Base-by-base conservation (phyloP, 2,797 vertebrate genomes). In the Molothrus ater region DNA sequence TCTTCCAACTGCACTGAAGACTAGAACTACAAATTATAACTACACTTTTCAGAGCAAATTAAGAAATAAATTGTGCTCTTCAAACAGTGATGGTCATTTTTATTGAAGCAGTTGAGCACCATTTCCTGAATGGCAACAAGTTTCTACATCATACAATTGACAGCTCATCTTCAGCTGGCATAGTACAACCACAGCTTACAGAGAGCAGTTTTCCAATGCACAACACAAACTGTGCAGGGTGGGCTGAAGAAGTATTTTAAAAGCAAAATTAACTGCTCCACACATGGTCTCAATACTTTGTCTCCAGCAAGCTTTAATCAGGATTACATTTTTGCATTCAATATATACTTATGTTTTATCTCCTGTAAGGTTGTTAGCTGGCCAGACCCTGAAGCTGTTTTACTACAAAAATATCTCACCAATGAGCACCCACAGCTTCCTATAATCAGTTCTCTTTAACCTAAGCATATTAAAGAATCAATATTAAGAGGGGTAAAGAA, bases 381-480 rank as follows among this genome's bases (percentile, higher is more conserved):
- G 45, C 72, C 66, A 83, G 61, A 75, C 65, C 65, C 84, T 79
- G 82, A 89, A 89, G 73, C 53, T 78, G 29, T 85, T 92, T 86
- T 59, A 74, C 89, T 83, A 72, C 80, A 63, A 75, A 90, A 94
- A 85, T 88, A 92, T 63, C 85, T 91, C 81, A 80, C 82, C 82
- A 85, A 50, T 66, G 63, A 92, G 57, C 69, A 80, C 29, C 69
- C 69, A 40, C 50, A 87, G 81, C 60, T 78, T 91, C 68, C 47
- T 82, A 69, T 85, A 93, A 96, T 71, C 75, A 78, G 84, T 82
- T 87, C 75, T 73, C 61, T 94, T 76, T 32, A 87, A 86, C 71
- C 13, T 72, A 93, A 93, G 74, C 83, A 86, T 86, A 86, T 93
- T 90, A 95, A 92, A 95, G 73, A 83, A 92, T 86, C 61, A 50